Evolutionary conservation across 2,113 vertebrate genomes (phyloP).

Genomic region (Hippopotamus amphibius): DNA sequence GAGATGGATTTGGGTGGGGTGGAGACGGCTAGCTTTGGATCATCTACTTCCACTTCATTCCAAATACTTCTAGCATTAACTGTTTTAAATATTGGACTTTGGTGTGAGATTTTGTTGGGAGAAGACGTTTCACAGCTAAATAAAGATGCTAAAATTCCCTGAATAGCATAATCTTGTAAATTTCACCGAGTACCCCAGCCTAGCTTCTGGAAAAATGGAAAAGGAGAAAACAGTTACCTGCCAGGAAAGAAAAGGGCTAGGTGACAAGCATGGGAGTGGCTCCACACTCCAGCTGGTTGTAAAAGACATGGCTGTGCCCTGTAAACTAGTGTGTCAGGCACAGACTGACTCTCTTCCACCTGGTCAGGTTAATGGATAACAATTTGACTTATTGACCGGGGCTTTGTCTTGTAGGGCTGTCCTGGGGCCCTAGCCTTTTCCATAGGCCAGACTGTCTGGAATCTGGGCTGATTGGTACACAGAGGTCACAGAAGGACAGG

Average conservation of each 20-base stretch:
- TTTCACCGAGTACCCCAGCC: not conserved
- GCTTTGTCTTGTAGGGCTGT: not conserved
- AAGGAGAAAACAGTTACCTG: not conserved
- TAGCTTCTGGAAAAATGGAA: not conserved
- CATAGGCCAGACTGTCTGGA: not conserved
- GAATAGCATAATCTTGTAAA: not conserved
- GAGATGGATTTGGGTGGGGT: not conserved
- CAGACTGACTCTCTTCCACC: not conserved
- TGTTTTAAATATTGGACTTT: not conserved
- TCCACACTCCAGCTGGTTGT: not conserved
- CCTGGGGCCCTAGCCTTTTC: not conserved
- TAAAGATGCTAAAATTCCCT: not conserved
- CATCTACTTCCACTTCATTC: not conserved
- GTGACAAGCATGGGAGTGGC: not conserved
- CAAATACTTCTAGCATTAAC: not conserved
- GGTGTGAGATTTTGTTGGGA: not conserved
- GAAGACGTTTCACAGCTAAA: not conserved
- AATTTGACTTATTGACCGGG: not conserved
- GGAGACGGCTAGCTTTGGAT: not conserved
- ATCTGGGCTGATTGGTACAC: not conserved
- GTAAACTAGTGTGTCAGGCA: not conserved
- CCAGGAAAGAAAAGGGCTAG: not conserved
- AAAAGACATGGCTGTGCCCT: not conserved
- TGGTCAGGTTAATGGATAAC: conserved; percentile 5
- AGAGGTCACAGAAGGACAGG: not conserved